These are phyloP conservation scores for Chiloscyllium plagiosum DNA, from an alignment of 2,113 vertebrate species.

Conservation along the genomic window DNA sequence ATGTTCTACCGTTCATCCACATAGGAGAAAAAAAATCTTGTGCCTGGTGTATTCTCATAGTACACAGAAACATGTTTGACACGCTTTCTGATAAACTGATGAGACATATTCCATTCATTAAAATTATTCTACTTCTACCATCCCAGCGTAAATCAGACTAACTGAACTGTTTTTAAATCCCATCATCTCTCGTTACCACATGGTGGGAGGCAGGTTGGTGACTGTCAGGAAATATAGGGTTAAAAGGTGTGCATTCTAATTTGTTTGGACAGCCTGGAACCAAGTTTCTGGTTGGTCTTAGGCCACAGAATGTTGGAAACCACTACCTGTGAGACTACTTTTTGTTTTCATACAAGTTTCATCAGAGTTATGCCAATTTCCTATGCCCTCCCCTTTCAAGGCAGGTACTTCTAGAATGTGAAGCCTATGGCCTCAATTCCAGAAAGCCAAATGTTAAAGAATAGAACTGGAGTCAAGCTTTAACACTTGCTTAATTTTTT, in stretches of 20 bases:
- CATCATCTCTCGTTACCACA: background rate
- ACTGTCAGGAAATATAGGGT: background rate
- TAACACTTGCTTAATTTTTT: no score
- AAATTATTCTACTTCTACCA: background rate
- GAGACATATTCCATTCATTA: background rate
- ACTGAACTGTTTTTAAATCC: background rate
- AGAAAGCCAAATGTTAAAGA: no score
- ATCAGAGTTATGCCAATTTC: no score
- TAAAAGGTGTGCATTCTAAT: background rate
- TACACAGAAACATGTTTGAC: background rate
- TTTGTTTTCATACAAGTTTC: background rate
- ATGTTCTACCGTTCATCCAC: background rate
- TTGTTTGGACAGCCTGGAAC: background rate
- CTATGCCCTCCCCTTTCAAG: no score
- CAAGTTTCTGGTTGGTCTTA: no score
- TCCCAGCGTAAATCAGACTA: background rate
- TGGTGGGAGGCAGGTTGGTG: no score
- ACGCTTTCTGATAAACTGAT: background rate
- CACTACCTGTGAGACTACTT: background rate
- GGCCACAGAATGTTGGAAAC: background rate
- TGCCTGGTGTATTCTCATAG: background rate
- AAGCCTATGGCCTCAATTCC: no score
- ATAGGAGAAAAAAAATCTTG: background rate
- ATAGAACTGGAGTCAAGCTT: no score
- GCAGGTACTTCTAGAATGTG: no score